Evolutionary conservation across 2,888 invertebrate species (phyloP).

Genomic region (Yponomeuta cagnagella): DNA sequence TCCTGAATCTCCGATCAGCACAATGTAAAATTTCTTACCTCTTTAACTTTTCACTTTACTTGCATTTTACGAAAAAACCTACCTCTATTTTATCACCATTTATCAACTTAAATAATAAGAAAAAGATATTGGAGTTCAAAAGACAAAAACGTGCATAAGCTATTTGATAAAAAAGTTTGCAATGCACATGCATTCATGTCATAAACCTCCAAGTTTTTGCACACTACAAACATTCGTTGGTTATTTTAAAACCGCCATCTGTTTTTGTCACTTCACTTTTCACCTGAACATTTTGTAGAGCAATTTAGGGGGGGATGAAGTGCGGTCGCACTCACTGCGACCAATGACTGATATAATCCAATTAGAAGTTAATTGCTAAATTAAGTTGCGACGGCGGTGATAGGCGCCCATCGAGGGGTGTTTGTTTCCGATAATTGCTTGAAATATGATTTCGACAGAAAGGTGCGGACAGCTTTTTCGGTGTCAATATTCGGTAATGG

Average conservation of each 20-base stretch:
- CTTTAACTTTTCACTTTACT: too few relatives aligned
- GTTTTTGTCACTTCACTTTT: background rate
- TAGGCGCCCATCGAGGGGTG: constrained; percentile 34
- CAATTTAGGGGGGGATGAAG: constrained; percentile 9
- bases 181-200: too few relatives aligned
- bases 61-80: too few relatives aligned
- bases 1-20: background rate
- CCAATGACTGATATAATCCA: constrained; percentile 68
- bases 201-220: background rate
- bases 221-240: background rate
- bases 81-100: too few relatives aligned
- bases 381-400: constrained; percentile 55
- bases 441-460: constrained; percentile 61
- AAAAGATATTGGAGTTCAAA: too few relatives aligned
- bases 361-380: constrained; percentile 71
- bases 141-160: too few relatives aligned
- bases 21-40: background rate
- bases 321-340: constrained; percentile 25
- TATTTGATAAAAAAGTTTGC: too few relatives aligned
- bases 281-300: background rate
- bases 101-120: too few relatives aligned
- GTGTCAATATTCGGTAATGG: constrained; percentile 48
- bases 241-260: background rate
- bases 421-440: constrained; percentile 52
- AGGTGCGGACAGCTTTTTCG: constrained; percentile 45